Evolutionary conservation across 2,113 vertebrate species (phyloP).

Genomic region (Fulmarus glacialis): DNA sequence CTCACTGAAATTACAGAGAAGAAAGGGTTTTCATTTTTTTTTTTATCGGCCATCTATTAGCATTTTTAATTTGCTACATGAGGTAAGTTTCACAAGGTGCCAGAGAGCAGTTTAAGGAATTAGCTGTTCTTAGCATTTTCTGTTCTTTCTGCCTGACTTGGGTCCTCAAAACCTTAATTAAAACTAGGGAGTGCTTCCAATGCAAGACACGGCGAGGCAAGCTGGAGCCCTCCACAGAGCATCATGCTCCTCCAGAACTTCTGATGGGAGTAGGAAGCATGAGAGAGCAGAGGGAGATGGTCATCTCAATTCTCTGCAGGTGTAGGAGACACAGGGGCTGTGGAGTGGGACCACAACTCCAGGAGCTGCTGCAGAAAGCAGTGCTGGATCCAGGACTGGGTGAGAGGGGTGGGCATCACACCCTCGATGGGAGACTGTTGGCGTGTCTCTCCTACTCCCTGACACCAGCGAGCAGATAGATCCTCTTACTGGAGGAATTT

Average conservation of each 20-base stretch:
- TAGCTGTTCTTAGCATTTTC: slow-evolving; percentile 60
- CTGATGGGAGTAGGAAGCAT: not conserved
- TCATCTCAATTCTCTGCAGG: not conserved
- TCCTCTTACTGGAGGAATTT: not conserved
- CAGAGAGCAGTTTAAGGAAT: slow-evolving; percentile 67
- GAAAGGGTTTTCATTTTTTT: not conserved
- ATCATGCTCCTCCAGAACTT: not conserved
- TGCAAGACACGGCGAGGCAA: not conserved
- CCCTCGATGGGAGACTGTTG: not conserved
- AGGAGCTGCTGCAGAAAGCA: not conserved
- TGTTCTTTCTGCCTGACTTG: slow-evolving; percentile 19
- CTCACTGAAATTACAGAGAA: slow-evolving; percentile 50
- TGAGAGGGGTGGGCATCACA: not conserved
- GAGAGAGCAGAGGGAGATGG: not conserved
- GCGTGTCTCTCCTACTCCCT: not conserved
- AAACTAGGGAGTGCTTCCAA: not conserved
- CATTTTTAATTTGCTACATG: slow-evolving; percentile 72
- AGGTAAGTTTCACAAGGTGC: slow-evolving; percentile 69
- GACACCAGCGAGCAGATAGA: not conserved
- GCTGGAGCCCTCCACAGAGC: not conserved
- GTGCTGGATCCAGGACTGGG: not conserved
- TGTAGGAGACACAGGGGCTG: not conserved
- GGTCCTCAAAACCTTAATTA: slow-evolving; percentile 56
- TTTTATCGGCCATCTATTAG: slow-evolving; percentile 63
- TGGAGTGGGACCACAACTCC: not conserved